These are phyloP conservation scores for Hemibagrus guttatus DNA, from an alignment of 2,797 vertebrate species.

Conservation along the genomic window DNA sequence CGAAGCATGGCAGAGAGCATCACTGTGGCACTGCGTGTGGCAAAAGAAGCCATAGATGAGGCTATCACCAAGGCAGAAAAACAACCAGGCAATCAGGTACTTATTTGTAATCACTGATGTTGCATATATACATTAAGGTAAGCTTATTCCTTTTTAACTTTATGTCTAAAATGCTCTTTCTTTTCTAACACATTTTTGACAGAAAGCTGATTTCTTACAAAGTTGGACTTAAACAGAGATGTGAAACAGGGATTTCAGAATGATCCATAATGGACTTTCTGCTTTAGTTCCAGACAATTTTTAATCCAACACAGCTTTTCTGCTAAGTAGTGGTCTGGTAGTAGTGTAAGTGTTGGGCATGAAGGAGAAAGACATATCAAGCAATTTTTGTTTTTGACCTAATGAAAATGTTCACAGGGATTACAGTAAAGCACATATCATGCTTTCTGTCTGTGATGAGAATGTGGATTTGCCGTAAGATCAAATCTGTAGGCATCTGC, in stretches of 20 bases:
- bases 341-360: neutral
- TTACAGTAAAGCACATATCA: neutral
- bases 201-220: neutral
- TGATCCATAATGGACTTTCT: neutral
- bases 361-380: neutral
- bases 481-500: neutral
- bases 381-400: neutral
- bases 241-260: neutral
- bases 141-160: neutral
- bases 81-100: slow-evolving; percentile 84
- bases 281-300: neutral
- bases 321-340: slow-evolving; percentile 1
- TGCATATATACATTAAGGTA: neutral
- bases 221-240: neutral
- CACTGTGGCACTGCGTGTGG: slow-evolving; percentile 88
- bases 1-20: slow-evolving; percentile 92
- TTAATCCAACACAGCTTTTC: neutral
- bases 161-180: neutral
- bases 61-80: slow-evolving; percentile 90
- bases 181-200: neutral
- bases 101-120: neutral
- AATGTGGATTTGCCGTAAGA: neutral
- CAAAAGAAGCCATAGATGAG: slow-evolving; percentile 94
- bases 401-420: neutral
- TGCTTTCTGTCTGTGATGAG: neutral